These are phyloP conservation scores for Tauraco hartlaubi DNA, from an alignment of 2,797 vertebrate genomes.

Conservation along the genomic window DNA sequence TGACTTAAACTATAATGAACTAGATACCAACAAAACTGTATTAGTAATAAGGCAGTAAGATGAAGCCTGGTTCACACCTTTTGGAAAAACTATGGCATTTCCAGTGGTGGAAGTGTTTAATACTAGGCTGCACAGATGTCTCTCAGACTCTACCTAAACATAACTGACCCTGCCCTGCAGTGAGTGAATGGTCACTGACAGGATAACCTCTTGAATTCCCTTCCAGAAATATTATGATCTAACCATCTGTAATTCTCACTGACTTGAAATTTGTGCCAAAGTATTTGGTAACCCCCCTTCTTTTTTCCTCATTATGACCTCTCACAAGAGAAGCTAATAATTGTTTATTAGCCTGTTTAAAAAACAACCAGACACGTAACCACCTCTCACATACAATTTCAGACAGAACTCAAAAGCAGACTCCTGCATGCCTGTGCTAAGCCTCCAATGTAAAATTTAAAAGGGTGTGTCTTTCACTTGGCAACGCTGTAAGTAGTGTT, in stretches of 20 bases:
- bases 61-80: background rate
- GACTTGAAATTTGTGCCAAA: slow-evolving; percentile 8
- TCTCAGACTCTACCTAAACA: background rate
- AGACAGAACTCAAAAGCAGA: background rate
- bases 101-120: background rate
- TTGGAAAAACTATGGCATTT: background rate
- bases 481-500: background rate
- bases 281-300: background rate
- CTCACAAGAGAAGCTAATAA: slow-evolving; percentile 45
- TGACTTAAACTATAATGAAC: background rate
- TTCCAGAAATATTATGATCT: background rate
- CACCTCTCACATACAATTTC: background rate
- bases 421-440: background rate
- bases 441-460: background rate
- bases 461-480: background rate
- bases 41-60: background rate
- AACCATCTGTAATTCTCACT: background rate
- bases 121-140: background rate
- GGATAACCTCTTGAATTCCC: background rate
- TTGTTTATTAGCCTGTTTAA: background rate
- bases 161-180: background rate
- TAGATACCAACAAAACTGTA: background rate
- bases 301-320: background rate
- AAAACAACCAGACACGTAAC: background rate
- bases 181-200: background rate